phyloP scores from a whole-genome alignment of 2,888 invertebrate species.

The Eilema griseolum region DNA sequence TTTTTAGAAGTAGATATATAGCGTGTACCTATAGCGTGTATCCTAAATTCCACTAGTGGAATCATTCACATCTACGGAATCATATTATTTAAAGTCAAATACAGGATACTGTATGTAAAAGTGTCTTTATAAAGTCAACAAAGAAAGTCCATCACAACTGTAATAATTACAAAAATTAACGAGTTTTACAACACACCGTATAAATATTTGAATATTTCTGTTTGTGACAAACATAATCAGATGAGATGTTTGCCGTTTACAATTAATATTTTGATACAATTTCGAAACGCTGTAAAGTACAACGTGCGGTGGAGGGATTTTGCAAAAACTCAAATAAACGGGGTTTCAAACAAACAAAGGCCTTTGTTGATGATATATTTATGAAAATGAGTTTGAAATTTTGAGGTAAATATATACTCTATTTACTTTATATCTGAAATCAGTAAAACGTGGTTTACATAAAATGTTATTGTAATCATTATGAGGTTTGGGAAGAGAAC shows the following conservation, averaged over 20 bases:
- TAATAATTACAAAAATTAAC: slow-evolving; percentile 22
- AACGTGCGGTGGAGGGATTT: slow-evolving; percentile 17
- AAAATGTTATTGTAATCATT: slow-evolving; percentile 13
- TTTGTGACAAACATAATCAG: slow-evolving; percentile 15
- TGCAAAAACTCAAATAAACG: slow-evolving; percentile 25
- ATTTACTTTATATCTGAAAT: slow-evolving; percentile 13
- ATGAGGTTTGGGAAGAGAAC: not conserved
- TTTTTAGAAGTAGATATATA: no score
- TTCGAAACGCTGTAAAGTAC: slow-evolving; percentile 10
- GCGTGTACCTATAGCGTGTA: no score
- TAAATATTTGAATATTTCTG: slow-evolving; percentile 13
- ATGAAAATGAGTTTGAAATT: slow-evolving; percentile 25
- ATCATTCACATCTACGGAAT: no score
- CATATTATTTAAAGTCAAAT: no score
- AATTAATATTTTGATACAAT: slow-evolving; percentile 20
- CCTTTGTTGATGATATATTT: slow-evolving; percentile 30
- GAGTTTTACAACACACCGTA: not conserved
- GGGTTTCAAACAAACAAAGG: slow-evolving; percentile 20
- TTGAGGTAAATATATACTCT: slow-evolving; percentile 19
- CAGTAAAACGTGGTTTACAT: slow-evolving; percentile 8
- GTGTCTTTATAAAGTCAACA: slow-evolving; percentile 1
- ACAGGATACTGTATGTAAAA: not conserved
- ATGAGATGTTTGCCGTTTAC: slow-evolving; percentile 17
- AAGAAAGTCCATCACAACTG: slow-evolving; percentile 16
- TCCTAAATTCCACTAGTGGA: no score